Evolutionary conservation across 1,140 invertebrate species (phyloP).

Genomic region (Drosophila oshimai): DNA sequence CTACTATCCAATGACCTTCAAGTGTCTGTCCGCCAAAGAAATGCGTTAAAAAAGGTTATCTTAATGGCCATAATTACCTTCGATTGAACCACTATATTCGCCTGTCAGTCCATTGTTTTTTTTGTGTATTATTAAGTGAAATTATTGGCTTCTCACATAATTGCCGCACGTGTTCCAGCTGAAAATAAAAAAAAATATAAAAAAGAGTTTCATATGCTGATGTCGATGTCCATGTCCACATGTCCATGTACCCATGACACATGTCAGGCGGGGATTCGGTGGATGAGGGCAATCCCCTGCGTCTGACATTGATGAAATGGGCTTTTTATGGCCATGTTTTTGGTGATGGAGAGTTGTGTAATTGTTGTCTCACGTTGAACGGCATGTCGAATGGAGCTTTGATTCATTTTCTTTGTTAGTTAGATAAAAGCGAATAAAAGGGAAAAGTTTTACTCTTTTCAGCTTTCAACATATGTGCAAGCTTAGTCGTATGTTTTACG

Average conservation of each 20-base stretch:
- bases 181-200: slow-evolving; percentile 29
- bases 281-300: background rate
- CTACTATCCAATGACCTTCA: slow-evolving; percentile 27
- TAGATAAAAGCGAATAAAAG: background rate
- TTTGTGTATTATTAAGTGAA: slow-evolving; percentile 56
- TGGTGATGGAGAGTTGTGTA: slow-evolving; percentile 46
- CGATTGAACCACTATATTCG: slow-evolving; percentile 20
- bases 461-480: background rate
- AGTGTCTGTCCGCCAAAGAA: slow-evolving; percentile 37
- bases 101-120: slow-evolving; percentile 4
- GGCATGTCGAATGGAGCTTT: slow-evolving; percentile 41
- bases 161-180: slow-evolving; percentile 62
- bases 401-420: background rate
- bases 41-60: slow-evolving; percentile 17
- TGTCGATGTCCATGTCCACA: slow-evolving; percentile 45
- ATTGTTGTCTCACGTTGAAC: slow-evolving; percentile 53
- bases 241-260: slow-evolving; percentile 50
- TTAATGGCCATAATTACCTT: slow-evolving; percentile 30
- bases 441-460: background rate
- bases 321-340: slow-evolving; percentile 67
- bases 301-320: slow-evolving; percentile 73
- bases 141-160: slow-evolving; percentile 52
- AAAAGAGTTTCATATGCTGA: slow-evolving; percentile 29
- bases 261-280: slow-evolving; percentile 23
- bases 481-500: too few species aligned